Base-by-base conservation (phyloP, 2,888 invertebrate species). In the Trissoscelio sp. region DNA sequence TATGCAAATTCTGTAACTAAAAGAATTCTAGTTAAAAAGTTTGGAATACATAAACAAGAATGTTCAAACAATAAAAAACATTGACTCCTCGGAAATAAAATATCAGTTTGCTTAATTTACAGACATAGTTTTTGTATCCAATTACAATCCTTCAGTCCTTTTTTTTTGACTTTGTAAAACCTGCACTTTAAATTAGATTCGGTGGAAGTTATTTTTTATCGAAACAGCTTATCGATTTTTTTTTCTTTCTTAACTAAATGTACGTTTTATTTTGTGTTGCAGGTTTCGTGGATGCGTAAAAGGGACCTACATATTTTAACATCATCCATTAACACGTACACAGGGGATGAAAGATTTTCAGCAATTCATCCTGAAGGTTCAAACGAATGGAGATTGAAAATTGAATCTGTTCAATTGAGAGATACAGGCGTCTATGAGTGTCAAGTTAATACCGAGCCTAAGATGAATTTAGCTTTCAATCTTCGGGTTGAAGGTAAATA, bases 381-480 rank as follows among this genome's bases (percentile, higher is more conserved):
- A 18, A 96, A 97, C 90, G 97, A 97, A 91, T 97, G 97, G 97
- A 96, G 96, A 91, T 93, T 97, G 84, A 94, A 94, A 91, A 95
- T 97, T 83, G 95, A 95, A 89, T 97, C 95, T 91, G 96, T 96
- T 12, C 97, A 97, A 92, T 94, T 95, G 55, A 92, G 96, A 20
- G 97, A 97, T 90, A 96, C 95, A 1, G 97, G 96, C 5, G 95
- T 96, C 79, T 97, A 97, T 92, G 96, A 97, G 92, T 97, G 96
- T 88, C 97, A 97, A 93, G 96, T 97, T 86, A 97, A 97, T 92
- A 97, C 96, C 0, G 97, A 97, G 90, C 97, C 97, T 16, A 97
- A 97, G 92, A 95, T 97, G 91, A 97, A 96, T 92, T 94, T 96
- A 93, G 96, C 96, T 48, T 94, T 97, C 88, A 92, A 94, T 88